Evolutionary conservation across 2,797 vertebrate genomes (phyloP), one percentile per base, ranked within the genome.

Genomic region (Malacoraja senta): DNA sequence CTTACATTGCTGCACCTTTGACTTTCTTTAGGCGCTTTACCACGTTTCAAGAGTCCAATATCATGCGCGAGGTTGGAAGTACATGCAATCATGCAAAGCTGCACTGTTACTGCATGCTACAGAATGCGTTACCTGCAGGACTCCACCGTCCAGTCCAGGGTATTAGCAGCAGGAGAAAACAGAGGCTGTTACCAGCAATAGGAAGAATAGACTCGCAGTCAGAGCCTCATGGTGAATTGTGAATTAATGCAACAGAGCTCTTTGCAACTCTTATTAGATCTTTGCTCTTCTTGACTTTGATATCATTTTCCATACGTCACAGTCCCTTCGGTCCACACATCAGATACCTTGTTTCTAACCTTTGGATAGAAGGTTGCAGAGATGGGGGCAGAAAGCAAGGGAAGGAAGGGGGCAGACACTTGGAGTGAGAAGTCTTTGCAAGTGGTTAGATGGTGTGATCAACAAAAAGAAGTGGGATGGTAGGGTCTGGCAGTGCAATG

Each of bases 91-190:
- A 68, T 88, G 84, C 84, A 88, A 88, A 68, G 44, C n/a, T 68
- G 32, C 61, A 88, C 61, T 21, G 61, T 88, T n/a, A 68, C 63
- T 65, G 84, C 84, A 68, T 88, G 84, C 84, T 68, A 32, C 84
- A 88, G 32, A 63, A 88, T 35, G n/a, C 29, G 68, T 68, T 88
- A 88, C 84, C 84, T 88, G 84, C 84, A 65, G 84, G 63, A 65
- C 84, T 88, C 61, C 84, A 68, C 84, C 84, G 35, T 88, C 84
- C 84, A 68, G 84, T 88, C 84, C 84, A 88, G 84, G 84, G 84
- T 35, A 88, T 88, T 35, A 65, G 84, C 63, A 88, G n/a, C n/a
- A 35, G 63, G 84, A 88, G 63, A 88, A 88, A 88, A 88, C n/a
- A 88, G n/a, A 88, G 61, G 61, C 63, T 68, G 84, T 88, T 88